Evolutionary conservation across 1,140 invertebrate species (phyloP).

Genomic region (Apis dorsata): DNA sequence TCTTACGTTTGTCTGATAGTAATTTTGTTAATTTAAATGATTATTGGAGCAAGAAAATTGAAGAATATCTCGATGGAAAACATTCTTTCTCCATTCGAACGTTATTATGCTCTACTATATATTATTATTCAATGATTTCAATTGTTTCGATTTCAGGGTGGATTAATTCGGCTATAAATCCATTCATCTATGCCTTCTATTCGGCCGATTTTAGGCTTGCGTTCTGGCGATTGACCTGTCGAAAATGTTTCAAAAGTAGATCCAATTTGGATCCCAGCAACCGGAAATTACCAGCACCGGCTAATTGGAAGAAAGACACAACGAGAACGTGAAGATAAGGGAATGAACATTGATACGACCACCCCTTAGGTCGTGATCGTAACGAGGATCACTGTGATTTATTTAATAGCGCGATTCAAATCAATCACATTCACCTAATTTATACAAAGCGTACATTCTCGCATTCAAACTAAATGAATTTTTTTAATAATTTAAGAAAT

Average conservation of each 20-base stretch:
- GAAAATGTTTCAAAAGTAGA: constrained; percentile 67
- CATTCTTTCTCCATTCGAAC: too few species aligned
- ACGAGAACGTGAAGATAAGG: constrained; percentile 60
- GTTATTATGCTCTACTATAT: not conserved
- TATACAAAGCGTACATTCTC: not conserved
- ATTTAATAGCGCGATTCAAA: not conserved
- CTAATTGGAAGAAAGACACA: constrained; percentile 61
- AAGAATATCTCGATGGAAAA: too few species aligned
- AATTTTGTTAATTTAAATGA: too few species aligned
- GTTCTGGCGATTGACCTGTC: constrained; percentile 87
- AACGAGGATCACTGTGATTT: constrained; percentile 32
- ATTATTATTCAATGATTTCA: not conserved
- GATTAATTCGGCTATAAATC: constrained; percentile 94
- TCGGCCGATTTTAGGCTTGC: constrained; percentile 91
- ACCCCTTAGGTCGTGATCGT: not conserved
- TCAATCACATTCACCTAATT: not conserved
- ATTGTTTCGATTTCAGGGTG: constrained; percentile 81
- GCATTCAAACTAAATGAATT: too few species aligned
- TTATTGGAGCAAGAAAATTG: too few species aligned
- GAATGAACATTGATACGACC: not conserved
- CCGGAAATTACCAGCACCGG: constrained; percentile 55
- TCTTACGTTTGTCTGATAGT: too few species aligned
- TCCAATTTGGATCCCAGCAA: constrained; percentile 47
- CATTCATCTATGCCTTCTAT: constrained; percentile 93
- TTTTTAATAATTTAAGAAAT: not conserved